Conservation (phyloP, 2,797 vertebrate species). For the Prunella strophiata region DNA sequence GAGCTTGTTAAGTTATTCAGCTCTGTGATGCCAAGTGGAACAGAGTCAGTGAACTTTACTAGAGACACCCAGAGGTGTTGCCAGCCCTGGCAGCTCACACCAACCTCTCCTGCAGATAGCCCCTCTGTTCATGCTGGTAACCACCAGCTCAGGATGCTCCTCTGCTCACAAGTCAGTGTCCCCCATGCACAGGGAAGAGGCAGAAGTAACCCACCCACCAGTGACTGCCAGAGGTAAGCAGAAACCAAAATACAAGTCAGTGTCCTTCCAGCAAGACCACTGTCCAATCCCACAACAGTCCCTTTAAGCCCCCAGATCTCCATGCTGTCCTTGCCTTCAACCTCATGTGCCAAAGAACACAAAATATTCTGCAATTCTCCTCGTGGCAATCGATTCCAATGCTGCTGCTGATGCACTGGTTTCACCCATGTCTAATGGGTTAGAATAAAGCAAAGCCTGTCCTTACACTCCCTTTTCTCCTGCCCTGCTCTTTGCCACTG, state of each 20-base stretch:
- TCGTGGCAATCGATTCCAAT: fast-evolving
- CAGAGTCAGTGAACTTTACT: conserved; percentile 51
- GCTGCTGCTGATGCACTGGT: neutral
- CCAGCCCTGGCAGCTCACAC: neutral
- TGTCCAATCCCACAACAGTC: neutral
- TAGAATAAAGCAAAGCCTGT: neutral
- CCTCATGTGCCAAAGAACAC: neutral
- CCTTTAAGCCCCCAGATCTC: neutral
- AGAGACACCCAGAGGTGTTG: neutral
- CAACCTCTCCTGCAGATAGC: neutral
- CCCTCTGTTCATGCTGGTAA: neutral
- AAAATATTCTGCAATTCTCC: neutral
- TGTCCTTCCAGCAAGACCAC: neutral
- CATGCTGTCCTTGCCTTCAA: neutral
- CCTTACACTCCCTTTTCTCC: neutral
- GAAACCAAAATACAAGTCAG: neutral
- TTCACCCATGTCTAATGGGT: neutral
- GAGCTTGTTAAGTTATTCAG: conserved; percentile 17
- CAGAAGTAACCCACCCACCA: neutral
- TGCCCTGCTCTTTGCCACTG: neutral
- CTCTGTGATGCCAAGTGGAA: conserved; percentile 39
- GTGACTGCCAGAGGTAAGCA: neutral
- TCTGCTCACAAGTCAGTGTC: neutral
- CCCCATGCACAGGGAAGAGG: neutral
- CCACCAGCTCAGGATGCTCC: neutral